Evolutionary conservation across 2,797 vertebrate genomes (phyloP), one percentile per base, ranked within the genome.

Genomic region (Harpagifer antarcticus): DNA sequence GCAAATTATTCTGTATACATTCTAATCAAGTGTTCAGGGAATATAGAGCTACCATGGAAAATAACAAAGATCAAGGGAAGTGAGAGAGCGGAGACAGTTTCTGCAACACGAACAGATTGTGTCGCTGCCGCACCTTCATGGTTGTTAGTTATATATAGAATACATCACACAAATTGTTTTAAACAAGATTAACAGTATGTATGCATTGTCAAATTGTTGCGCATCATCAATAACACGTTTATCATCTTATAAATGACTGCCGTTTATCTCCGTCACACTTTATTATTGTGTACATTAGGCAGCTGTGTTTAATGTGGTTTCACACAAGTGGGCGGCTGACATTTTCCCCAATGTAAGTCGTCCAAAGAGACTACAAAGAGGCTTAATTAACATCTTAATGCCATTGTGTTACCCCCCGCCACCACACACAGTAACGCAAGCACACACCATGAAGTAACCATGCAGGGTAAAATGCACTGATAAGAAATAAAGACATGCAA

Each of bases 371-470:
- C 72, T 72, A 85, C 84, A 91, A 74, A 87, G 79, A 37, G 67
- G 71, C 69, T 89, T 91, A 88, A 93, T 93, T 91, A 89, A 91
- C 79, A 83, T 85, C 82, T 83, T 86, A 88, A 88, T 88, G 75
- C 67, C 63, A 76, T 74, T 49, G 40, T n/a, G 37, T 54, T 56
- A 76, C 81, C 70, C 58, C 59, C 43, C 84, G 69, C 61, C 65
- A 0, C 49, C 50, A 79, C 37, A 66, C 45, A 60, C 15, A 65
- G 40, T 56, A 13, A 27, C 7, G 5, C 44, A 8, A n/a, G 61
- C 17, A 61, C 20, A 43, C 14, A 33, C 62, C 31, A 43, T 59
- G 65, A 79, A 40, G 55, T 54, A 53, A 31, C 33, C 53, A 23
- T 23, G 20, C 20, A 56, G 45, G 12, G 15, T 47, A 48, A 68